Evolutionary conservation across 2,113 vertebrate genomes (phyloP), one percentile per base, ranked within the genome.

Genomic region (Ascaphus truei): DNA sequence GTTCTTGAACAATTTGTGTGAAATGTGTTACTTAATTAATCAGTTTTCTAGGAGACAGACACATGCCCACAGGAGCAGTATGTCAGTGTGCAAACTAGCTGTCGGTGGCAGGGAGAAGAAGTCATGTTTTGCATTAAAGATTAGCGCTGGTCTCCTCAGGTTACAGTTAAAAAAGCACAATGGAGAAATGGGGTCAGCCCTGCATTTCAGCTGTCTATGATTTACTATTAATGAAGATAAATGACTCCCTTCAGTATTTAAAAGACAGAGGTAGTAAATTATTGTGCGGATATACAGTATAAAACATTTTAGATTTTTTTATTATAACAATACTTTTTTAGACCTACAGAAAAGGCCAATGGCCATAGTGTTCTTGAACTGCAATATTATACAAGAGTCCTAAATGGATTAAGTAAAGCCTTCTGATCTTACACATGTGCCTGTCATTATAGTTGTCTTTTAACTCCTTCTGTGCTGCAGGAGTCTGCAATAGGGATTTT

Each of bases 51-150:
- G 63, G 30, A 22, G 33, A 66, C 63, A 55, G 63, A 51, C 34
- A 29, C 31, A 66, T 55, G 63, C 63, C 39, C 63, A 7, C 63
- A 41, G 63, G 63, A 66, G n/a, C 34, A 5, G 33, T 43, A 30
- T 66, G 63, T 66, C 63, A 56, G 63, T 29, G 41, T 41, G 50
- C 31, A 43, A 16, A 55, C 63, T 41, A 41, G 63, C 62, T 37
- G 33, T 51, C 52, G 52, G 18, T 51, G 31, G 37, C 62, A 66
- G 22, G 22, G 18, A 12, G 63, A 39, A 66, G 50, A 53, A 55
- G 63, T 55, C 63, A 63, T n/a, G 63, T 51, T 11, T 43, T 31
- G 50, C 36, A 56, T 33, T 56, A 27, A 66, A 56, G 63, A 66
- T 66, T 66, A 66, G 63, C 25, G 27, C 29, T n/a, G 50, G 50